Evolutionary conservation across 1,140 invertebrate genomes (phyloP), one percentile per base, ranked within the genome.

Genomic region (Nephotettix cincticeps): DNA sequence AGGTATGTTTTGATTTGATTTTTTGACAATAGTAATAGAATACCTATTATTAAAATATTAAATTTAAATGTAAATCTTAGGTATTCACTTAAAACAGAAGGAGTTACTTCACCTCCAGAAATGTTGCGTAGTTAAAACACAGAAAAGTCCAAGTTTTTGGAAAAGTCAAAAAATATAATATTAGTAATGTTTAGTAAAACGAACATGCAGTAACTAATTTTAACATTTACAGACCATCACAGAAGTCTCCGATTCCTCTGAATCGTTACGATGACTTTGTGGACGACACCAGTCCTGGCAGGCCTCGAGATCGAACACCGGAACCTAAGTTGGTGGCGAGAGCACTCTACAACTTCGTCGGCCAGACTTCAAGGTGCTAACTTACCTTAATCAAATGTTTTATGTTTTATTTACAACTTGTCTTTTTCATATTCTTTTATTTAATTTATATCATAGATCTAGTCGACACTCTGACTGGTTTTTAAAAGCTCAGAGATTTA

Each of bases 241-340:
- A 97, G 80, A 98, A 98, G 82, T 95, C 93, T 27, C 92, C 96
- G 4, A 95, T 98, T 58, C 90, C 95, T 0, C 81, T 95, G 65
- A 96, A 97, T 81, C 87, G 95, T 71, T 98, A 97, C 82, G 95
- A 98, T 78, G 93, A 96, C 77, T 91, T 93, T 73, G 81, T 84
- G 76, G 89, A 88, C 70, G 86, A 90, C 76, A 77, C 81, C 23
- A 80, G 81, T 32, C 81, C 82, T 17, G 85, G 84, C 72, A 77
- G 83, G 78, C 86, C 86, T 54, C 81, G 86, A 76, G 85, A 86
- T 75, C 80, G 83, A 73, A 87, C 86, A 14, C 89, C 90, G 36
- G 88, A 90, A 77, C 89, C 89, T 4, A 86, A 90, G 75, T 84
- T 93, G 29, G 88, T 94, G 3, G 96, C 95, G 0, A 86, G 89